Evolutionary conservation across 2,797 vertebrate species (phyloP).

Genomic region (Poeciliopsis presidionis): DNA sequence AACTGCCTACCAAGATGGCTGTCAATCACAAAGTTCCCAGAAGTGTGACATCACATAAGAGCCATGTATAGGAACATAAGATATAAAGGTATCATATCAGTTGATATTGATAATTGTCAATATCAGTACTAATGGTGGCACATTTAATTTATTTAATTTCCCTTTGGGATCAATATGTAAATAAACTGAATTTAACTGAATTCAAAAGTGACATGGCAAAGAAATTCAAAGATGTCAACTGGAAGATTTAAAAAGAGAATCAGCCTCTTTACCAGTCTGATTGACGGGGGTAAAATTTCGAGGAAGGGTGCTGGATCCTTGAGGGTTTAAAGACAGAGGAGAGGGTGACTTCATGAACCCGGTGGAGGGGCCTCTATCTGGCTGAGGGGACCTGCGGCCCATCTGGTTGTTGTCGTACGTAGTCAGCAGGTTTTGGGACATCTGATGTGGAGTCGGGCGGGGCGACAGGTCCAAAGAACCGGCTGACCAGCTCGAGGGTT

Average conservation of each 20-base stretch:
- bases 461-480: constrained; percentile 41
- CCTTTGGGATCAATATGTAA: no score
- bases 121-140: no score
- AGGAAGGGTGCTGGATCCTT: constrained; percentile 66
- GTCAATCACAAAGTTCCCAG: no score
- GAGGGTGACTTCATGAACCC: constrained; percentile 38
- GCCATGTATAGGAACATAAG: no score
- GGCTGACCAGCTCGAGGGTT: constrained; percentile 42
- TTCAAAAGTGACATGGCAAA: background rate
- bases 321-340: constrained; percentile 39
- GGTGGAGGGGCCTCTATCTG: constrained; percentile 67
- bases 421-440: constrained; percentile 30
- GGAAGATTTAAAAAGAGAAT: background rate
- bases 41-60: no score
- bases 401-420: constrained; percentile 48
- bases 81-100: no score
- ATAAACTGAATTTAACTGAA: no score
- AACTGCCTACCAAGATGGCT: no score
- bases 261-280: constrained; percentile 60
- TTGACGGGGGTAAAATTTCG: constrained; percentile 57
- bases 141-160: no score
- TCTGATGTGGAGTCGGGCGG: background rate
- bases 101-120: no score
- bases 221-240: background rate
- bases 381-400: constrained; percentile 66